Percentiles rank a stretch among this genome's conserved stretches.
These are phyloP conservation scores for Acanthornis magna DNA, from an alignment of 2,797 vertebrate species.

Conservation along the genomic window DNA sequence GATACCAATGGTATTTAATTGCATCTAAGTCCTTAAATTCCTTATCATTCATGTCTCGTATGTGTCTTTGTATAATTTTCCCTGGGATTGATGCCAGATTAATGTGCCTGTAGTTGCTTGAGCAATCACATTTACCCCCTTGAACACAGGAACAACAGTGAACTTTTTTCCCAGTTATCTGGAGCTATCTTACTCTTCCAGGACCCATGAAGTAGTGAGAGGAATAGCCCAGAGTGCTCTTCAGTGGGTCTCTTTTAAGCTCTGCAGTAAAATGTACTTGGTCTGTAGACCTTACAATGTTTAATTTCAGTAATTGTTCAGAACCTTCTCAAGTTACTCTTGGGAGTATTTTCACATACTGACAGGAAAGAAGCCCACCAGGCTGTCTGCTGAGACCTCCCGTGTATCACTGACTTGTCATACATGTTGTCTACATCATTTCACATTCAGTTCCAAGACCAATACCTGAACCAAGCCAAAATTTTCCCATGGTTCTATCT, in stretches of 20 bases:
- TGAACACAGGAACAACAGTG: not conserved
- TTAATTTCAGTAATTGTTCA: not conserved
- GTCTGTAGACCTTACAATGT: not conserved
- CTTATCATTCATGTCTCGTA: not conserved
- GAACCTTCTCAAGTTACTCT: not conserved
- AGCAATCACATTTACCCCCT: not conserved
- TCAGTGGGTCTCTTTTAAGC: not conserved
- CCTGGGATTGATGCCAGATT: not conserved
- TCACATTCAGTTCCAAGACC: not conserved
- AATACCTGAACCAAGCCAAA: not conserved
- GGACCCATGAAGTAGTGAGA: not conserved
- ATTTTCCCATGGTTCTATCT: not conserved
- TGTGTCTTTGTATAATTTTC: not conserved
- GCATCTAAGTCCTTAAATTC: not conserved
- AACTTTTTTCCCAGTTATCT: not conserved
- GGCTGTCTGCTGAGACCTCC: not conserved
- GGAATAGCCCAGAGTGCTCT: not conserved
- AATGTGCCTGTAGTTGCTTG: not conserved
- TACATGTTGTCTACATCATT: not conserved
- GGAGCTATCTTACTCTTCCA: not conserved
- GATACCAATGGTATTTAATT: not conserved
- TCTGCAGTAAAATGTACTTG: not conserved
- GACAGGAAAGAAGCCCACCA: not conserved
- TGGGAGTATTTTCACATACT: not conserved
- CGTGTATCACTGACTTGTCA: not conserved